Conservation (phyloP, 2,113 vertebrate species). For the Chionis minor region DNA sequence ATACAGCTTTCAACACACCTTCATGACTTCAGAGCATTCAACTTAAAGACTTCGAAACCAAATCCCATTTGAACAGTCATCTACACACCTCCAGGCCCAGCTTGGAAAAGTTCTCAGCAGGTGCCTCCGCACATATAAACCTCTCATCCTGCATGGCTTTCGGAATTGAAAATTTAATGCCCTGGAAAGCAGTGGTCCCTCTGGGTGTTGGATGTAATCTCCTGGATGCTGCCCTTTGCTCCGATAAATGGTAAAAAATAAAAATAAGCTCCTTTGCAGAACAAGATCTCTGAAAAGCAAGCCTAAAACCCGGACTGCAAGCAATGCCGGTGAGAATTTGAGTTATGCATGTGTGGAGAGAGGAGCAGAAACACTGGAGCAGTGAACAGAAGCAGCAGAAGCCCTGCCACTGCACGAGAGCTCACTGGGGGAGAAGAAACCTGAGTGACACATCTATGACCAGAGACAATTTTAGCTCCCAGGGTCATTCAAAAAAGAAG, state of each 20-base stretch:
- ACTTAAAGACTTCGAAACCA: neutral
- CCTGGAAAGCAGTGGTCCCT: neutral
- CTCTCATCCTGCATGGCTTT: neutral
- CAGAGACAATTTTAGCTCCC: neutral
- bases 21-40: neutral
- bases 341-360: neutral
- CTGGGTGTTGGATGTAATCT: neutral
- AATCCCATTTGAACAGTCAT: neutral
- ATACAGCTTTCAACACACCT: neutral
- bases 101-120: neutral
- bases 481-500: neutral
- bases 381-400: neutral
- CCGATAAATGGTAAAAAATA: neutral
- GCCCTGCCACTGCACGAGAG: neutral
- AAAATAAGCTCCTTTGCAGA: conserved; percentile 3
- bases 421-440: neutral
- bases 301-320: neutral
- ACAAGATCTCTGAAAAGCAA: neutral
- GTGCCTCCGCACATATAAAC: neutral
- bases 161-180: neutral
- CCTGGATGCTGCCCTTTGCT: neutral
- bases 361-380: neutral
- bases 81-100: neutral
- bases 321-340: neutral
- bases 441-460: neutral